Base-by-base conservation (phyloP, 2,797 vertebrate species). In the Notamacropus eugenii region DNA sequence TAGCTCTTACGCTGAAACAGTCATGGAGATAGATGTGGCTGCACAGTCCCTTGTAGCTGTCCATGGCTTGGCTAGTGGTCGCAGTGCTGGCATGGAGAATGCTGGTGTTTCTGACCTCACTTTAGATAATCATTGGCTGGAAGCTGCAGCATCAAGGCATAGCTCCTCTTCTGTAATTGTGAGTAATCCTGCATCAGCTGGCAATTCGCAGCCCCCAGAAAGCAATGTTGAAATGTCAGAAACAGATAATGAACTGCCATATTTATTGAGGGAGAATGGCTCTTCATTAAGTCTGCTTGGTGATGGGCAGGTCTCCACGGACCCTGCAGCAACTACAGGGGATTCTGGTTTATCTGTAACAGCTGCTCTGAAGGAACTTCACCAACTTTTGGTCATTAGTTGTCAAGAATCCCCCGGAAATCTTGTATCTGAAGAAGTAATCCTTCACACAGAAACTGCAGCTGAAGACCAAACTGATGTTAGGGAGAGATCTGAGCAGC, bases 321-420 rank as follows among this genome's bases (percentile, higher is more conserved):
- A 98, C 54, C 90, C 94, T 82, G 96, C 95, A 95, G 52, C 58
- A 91, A 87, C 97, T 90, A n/a, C 96, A 12, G 99, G 98, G 95
- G 99, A 98, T 3, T 90, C 97, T 0, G 98, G 98, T 96, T 99
- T 99, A 1, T 99, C 99, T 19, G 97, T 99, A 95, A 99, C 99
- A 0, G 99, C 99, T 34, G 99, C 99, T 93, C 98, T 99, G 98
- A 99, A 99, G 98, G 99, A 99, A 98, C 99, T 99, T 92, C 99
- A 99, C 93, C 98, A 99, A 94, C 99, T 99, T 97, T 97, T 99
- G 97, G 98, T 99, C 82, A 98, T 99, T 94, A 99, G 99, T 97
- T 98, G 95, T 96, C 98, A 98, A 95, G 99, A 98, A 94, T 97
- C 98, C 62, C 96, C 97, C 55, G 97, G 97, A 94, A 90, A 90